A percentile compares a stretch with the other conserved stretches of the same genome.
Evolutionary conservation across 2,113 vertebrate genomes (phyloP).

Genomic region (Ictalurus furcatus): DNA sequence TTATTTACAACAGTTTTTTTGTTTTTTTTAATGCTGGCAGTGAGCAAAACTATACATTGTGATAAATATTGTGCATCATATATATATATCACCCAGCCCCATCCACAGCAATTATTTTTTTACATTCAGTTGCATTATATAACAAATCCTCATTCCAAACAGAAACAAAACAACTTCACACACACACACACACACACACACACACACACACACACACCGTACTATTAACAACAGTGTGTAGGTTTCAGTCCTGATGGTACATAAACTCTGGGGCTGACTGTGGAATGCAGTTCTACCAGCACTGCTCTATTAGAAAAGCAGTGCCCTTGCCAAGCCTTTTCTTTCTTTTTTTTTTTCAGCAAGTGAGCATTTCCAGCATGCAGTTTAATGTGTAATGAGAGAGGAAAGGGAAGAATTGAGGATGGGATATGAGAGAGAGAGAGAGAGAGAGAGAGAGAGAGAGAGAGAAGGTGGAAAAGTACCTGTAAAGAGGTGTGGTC

Average conservation of each 20-base stretch:
- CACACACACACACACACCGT: background rate
- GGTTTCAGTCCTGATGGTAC: slow-evolving; percentile 3
- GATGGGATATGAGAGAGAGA: background rate
- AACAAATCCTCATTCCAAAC: background rate
- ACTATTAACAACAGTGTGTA: background rate
- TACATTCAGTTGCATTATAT: background rate
- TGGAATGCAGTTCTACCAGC: slow-evolving; percentile 40
- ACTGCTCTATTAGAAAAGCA: slow-evolving; percentile 19
- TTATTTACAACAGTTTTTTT: background rate
- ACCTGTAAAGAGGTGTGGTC: background rate
- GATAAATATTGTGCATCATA: background rate
- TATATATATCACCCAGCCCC: background rate
- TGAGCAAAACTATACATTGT: background rate
- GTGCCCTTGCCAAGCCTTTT: slow-evolving; percentile 17
- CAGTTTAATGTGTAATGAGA: slow-evolving; percentile 4
- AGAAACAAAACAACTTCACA: background rate
- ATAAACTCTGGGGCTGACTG: background rate
- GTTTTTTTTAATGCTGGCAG: background rate
- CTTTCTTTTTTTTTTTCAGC: slow-evolving; percentile 21
- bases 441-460: background rate
- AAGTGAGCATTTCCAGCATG: slow-evolving; percentile 23
- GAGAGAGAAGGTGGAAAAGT: background rate
- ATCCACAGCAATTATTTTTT: background rate
- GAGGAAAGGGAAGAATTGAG: background rate
- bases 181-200: background rate